These are phyloP conservation scores for Seira ritae DNA, from an alignment of 2,888 invertebrate genomes.

Conservation along the genomic window DNA sequence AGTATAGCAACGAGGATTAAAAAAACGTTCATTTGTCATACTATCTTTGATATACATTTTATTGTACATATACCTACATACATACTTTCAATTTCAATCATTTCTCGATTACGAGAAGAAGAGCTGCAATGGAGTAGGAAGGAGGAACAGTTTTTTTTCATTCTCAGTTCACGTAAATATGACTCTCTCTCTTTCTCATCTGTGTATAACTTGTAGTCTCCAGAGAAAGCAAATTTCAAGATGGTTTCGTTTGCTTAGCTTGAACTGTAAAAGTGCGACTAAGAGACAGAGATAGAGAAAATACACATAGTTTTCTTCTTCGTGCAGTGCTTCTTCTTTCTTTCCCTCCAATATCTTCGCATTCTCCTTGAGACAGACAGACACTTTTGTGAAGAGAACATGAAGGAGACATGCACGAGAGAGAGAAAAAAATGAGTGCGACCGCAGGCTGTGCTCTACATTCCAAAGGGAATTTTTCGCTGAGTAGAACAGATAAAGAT, in stretches of 20 bases:
- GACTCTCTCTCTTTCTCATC: not conserved
- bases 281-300: slow-evolving; percentile 1
- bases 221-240: slow-evolving; percentile 48
- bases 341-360: not conserved
- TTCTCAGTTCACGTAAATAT: not conserved
- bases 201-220: slow-evolving; percentile 22
- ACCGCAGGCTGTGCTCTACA: slow-evolving; percentile 64
- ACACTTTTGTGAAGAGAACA: not conserved
- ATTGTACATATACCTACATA: too few species aligned
- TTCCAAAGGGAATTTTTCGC: slow-evolving; percentile 57
- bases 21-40: slow-evolving; percentile 41
- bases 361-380: not conserved
- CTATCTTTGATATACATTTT: slow-evolving; percentile 7
- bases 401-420: slow-evolving; percentile 14
- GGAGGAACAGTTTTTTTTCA: not conserved
- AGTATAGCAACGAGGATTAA: too few species aligned
- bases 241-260: slow-evolving; percentile 23
- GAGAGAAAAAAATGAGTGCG: slow-evolving; percentile 48
- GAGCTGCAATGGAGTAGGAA: not conserved
- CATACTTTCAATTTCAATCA: slow-evolving; percentile 48
- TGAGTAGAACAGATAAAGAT: slow-evolving; percentile 63
- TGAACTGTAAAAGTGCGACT: slow-evolving; percentile 28
- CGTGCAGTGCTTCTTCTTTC: not conserved
- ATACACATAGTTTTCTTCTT: slow-evolving; percentile 12
- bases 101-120: slow-evolving; percentile 50